Conservation (phyloP, 2,113 vertebrate species). For the Crocuta crocuta region DNA sequence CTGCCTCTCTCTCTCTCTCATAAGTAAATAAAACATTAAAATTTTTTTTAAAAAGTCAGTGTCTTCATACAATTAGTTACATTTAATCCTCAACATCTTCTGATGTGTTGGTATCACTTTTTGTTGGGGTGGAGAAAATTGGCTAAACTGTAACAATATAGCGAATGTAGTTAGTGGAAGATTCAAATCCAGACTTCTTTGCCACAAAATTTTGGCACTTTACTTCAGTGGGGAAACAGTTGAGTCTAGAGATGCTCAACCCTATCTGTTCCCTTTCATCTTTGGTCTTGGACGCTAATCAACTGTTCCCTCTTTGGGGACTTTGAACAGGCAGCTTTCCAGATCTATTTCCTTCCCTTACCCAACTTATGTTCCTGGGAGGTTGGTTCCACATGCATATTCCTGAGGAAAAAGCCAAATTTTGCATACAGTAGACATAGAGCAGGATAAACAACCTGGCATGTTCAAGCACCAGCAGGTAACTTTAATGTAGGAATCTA, state of each 20-base stretch:
- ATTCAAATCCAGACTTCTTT: background rate
- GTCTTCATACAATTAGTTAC: background rate
- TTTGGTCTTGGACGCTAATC: background rate
- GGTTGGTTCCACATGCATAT: background rate
- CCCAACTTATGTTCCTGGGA: background rate
- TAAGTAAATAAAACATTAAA: no score
- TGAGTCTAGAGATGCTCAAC: background rate
- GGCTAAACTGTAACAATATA: background rate
- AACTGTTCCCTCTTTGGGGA: background rate
- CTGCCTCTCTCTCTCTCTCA: no score
- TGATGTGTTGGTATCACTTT: background rate
- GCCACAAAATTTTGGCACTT: background rate
- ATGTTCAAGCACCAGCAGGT: background rate
- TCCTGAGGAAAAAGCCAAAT: background rate
- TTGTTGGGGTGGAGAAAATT: background rate
- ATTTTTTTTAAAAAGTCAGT: no score
- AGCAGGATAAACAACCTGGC: background rate
- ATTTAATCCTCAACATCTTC: background rate
- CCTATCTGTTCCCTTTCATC: background rate
- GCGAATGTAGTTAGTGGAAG: background rate
- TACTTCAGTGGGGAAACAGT: background rate
- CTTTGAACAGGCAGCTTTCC: background rate
- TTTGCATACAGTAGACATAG: background rate
- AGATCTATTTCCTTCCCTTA: background rate
- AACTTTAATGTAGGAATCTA: background rate